These are phyloP conservation scores for Asbolus verrucosus DNA, from an alignment of 1,140 invertebrate genomes.

Conservation along the genomic window DNA sequence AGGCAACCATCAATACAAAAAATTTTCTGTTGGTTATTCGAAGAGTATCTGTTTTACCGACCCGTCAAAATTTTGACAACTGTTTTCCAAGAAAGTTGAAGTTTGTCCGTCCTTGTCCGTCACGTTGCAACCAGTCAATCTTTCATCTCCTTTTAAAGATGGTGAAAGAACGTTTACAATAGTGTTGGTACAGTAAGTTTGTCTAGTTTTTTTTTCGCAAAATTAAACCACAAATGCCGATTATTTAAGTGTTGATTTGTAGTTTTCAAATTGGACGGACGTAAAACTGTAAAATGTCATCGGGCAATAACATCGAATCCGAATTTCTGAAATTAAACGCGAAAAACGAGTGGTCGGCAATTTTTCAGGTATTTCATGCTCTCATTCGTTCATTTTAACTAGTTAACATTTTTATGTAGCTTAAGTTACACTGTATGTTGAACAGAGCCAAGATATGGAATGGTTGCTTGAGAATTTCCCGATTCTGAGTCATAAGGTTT, in stretches of 20 bases:
- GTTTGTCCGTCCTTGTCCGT: constrained; percentile 20
- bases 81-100: constrained; percentile 43
- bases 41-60: constrained; percentile 26
- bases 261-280: constrained; percentile 5
- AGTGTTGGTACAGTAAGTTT: constrained; percentile 42
- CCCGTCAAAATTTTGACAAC: constrained; percentile 37
- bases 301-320: constrained; percentile 72
- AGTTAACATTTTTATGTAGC: not conserved
- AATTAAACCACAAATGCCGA: constrained; percentile 41
- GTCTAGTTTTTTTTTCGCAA: constrained; percentile 40
- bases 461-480: constrained; percentile 11
- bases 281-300: constrained; percentile 57
- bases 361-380: constrained; percentile 73
- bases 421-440: not conserved
- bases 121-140: not conserved
- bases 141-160: constrained; percentile 53
- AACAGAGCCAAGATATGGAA: not conserved
- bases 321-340: constrained; percentile 76
- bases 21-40: not conserved
- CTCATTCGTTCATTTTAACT: constrained; percentile 12
- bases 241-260: constrained; percentile 36
- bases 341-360: constrained; percentile 72
- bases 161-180: constrained; percentile 51
- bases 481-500: constrained; percentile 20
- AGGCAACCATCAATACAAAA: constrained; percentile 7